A percentile compares a stretch with the other conserved stretches of the same genome.
phyloP scores from a whole-genome alignment of 2,113 vertebrate species.

The Gymnarchus niloticus region DNA sequence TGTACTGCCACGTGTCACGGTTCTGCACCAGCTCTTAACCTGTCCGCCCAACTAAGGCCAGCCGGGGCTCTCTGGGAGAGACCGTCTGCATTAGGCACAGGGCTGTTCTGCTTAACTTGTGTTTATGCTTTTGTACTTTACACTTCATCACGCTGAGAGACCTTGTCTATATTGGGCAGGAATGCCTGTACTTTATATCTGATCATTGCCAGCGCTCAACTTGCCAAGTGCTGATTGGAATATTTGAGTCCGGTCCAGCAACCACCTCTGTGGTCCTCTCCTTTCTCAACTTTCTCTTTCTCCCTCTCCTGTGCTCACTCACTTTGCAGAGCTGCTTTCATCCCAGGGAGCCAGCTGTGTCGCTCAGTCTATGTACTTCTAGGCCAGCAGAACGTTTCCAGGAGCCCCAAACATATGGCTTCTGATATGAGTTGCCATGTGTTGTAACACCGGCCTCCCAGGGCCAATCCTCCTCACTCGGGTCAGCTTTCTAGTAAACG shows the following conservation, averaged over 20 bases:
- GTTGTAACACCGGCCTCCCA: not conserved
- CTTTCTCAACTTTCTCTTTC: not conserved
- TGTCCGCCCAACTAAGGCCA: not conserved
- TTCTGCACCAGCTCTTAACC: not conserved
- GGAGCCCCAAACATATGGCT: not conserved
- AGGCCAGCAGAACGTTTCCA: not conserved
- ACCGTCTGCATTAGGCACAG: not conserved
- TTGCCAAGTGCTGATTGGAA: conserved; percentile 1
- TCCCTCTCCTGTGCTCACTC: not conserved
- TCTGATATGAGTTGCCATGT: not conserved
- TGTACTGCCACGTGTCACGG: not conserved
- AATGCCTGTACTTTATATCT: not conserved
- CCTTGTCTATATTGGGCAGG: not conserved
- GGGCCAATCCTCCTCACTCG: not conserved
- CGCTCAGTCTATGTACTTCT: too few relatives aligned
- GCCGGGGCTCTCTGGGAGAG: not conserved
- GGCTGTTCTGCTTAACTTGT: not conserved
- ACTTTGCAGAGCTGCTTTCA: not conserved
- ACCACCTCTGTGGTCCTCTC: not conserved
- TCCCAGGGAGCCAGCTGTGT: not conserved
- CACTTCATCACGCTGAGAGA: not conserved
- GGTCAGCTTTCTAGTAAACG: not conserved
- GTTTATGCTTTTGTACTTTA: not conserved
- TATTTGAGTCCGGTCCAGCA: not conserved
- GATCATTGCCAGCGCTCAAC: not conserved